phyloP scores from a whole-genome alignment of 2,113 vertebrate species.

The Varanus komodoensis region DNA sequence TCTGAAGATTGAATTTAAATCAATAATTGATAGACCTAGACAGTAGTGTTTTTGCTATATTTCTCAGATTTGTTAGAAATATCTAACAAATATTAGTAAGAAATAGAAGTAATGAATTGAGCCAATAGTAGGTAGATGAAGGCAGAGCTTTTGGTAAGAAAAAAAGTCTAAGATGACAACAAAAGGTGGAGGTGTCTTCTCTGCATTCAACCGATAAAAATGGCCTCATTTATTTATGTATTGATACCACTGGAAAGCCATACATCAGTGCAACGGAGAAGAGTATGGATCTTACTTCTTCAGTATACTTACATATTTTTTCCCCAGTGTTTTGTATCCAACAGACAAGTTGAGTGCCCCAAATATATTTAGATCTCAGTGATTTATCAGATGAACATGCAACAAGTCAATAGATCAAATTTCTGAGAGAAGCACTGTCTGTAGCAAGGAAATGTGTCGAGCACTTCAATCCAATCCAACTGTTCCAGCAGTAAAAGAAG shows the following conservation, averaged over 20 bases:
- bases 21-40: not conserved
- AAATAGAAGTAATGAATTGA: not conserved
- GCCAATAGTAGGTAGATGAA: not conserved
- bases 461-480: constrained; percentile 48
- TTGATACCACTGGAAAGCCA: not conserved
- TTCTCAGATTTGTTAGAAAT: not conserved
- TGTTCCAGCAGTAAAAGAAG: constrained; percentile 55
- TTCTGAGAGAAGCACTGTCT: constrained; percentile 51
- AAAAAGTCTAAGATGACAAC: not conserved
- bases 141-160: not conserved
- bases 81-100: not conserved
- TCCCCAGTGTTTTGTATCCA: constrained; percentile 1
- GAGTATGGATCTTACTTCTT: not conserved
- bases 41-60: not conserved
- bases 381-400: constrained; percentile 53
- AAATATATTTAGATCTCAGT: rapidly evolving
- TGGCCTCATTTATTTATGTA: not conserved
- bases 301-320: not conserved
- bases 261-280: not conserved
- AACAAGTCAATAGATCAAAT: constrained; percentile 63
- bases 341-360: not conserved
- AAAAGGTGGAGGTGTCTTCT: not conserved
- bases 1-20: not conserved
- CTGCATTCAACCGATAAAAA: not conserved
- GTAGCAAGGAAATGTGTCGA: constrained; percentile 57